Conservation (phyloP, 1,140 invertebrate genomes). For the Drosophila malerkotliana region DNA sequence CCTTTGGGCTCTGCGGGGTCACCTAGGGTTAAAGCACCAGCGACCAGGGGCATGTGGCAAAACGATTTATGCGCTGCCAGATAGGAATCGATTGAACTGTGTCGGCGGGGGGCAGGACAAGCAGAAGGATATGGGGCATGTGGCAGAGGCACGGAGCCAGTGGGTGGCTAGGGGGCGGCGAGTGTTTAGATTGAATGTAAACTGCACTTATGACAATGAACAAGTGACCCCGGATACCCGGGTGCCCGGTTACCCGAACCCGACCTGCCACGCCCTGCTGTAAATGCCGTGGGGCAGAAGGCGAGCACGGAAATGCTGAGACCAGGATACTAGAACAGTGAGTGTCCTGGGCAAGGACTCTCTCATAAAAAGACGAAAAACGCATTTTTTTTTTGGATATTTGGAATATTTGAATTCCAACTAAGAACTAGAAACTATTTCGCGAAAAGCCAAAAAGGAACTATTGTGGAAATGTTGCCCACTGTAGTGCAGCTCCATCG, state of each 20-base stretch:
- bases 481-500: background rate
- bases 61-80: conserved; percentile 78
- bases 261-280: conserved; percentile 15
- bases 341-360: conserved; percentile 6
- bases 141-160: background rate
- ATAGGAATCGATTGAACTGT: conserved; percentile 76
- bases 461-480: background rate
- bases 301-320: conserved; percentile 20
- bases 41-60: conserved; percentile 69
- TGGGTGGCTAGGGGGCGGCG: conserved; percentile 18
- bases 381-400: background rate
- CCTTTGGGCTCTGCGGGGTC: conserved; percentile 15
- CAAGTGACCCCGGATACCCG: conserved; percentile 50
- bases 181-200: conserved; percentile 80
- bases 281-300: conserved; percentile 24
- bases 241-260: background rate
- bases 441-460: background rate
- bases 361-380: background rate
- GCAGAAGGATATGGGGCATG: background rate
- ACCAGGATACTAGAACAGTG: background rate
- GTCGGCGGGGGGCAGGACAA: conserved; percentile 7
- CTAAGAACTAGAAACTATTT: background rate
- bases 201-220: conserved; percentile 81
- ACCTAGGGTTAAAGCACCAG: conserved; percentile 23
- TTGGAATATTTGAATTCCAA: background rate